These are phyloP conservation scores for Drosophila burlai DNA, from an alignment of 1,140 invertebrate species.

Conservation along the genomic window DNA sequence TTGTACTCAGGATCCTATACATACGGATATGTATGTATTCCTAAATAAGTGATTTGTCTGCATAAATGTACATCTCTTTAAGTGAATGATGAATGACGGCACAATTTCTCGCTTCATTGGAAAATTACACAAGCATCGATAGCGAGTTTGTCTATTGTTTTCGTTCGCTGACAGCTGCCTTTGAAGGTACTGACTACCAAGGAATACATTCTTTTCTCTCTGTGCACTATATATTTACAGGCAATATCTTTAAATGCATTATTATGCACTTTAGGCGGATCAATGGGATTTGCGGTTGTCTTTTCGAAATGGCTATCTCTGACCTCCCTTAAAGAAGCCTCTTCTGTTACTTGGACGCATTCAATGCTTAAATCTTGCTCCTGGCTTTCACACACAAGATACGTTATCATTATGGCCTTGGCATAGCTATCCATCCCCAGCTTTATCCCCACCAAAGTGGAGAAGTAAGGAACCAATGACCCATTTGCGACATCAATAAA, in stretches of 20 bases:
- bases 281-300: slow-evolving; percentile 42
- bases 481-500: slow-evolving; percentile 71
- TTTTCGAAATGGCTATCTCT: neutral
- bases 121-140: slow-evolving; percentile 27
- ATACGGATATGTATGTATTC: too few species aligned
- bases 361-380: slow-evolving; percentile 4
- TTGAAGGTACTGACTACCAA: neutral
- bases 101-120: slow-evolving; percentile 56
- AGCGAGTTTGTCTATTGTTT: slow-evolving; percentile 10
- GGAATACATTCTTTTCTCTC: neutral
- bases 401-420: slow-evolving; percentile 21
- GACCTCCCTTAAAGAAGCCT: neutral
- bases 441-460: too few species aligned
- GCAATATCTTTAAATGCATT: slow-evolving; percentile 13
- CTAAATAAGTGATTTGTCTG: too few species aligned
- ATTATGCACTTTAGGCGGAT: slow-evolving; percentile 18
- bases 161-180: neutral
- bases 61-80: neutral
- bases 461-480: slow-evolving; percentile 25
- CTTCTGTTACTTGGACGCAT: neutral
- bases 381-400: neutral
- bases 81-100: slow-evolving; percentile 35
- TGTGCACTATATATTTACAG: too few species aligned
- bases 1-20: neutral
- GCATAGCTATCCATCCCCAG: slow-evolving; percentile 10